Base-by-base conservation (phyloP, 2,888 invertebrate genomes). In the Eupithecia centaureata region DNA sequence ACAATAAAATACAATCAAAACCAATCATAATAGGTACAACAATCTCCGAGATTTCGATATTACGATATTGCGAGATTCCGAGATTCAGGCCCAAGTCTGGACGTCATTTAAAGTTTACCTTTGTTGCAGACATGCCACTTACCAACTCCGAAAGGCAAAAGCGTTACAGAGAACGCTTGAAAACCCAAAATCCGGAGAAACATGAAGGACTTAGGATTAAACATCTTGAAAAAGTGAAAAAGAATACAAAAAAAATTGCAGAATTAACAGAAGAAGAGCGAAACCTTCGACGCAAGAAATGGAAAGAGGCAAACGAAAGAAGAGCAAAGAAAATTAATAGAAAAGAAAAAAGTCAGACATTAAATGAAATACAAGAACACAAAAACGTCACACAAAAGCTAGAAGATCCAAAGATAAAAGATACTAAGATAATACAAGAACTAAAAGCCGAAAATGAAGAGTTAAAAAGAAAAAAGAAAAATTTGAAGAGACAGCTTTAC, bases 381-480 rank as follows among this genome's bases (percentile, higher is more conserved):
- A 15, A 51, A 51, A 61, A 28, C 30, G 58, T 35, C 58, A 38
- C 59, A 27, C 15, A 60, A 27, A 60, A 60, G 33, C 58, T 33
- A 10, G 33, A 33, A 33, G 33, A 33, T 33, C 33, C 33, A 33
- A 33, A 25, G 42, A 60, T 42, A 42, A 38, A 60, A 60, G 38
- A 60, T 42, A 60, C 33, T 33, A 33, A 33, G 33, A 33, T 15
- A 60, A 60, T 42, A 42, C 22, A 60, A 60, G 61, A 61, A 61
- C 47, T 47, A n/a, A 61, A 47, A 61, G 51, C 61, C 25, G 47
- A 61, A 61, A 61, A 51, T 51, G 61, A 61, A 32, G 51, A 61
- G 51, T 33, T 10, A 10, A 33, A 33, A 33, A 33, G 33, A 33
- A 33, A n/a, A 30, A 35, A n/a, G n/a, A 51, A 61, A 61, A 51